Evolutionary conservation across 2,113 vertebrate genomes (phyloP), one percentile per base, ranked within the genome.

Genomic region (Menura novaehollandiae): DNA sequence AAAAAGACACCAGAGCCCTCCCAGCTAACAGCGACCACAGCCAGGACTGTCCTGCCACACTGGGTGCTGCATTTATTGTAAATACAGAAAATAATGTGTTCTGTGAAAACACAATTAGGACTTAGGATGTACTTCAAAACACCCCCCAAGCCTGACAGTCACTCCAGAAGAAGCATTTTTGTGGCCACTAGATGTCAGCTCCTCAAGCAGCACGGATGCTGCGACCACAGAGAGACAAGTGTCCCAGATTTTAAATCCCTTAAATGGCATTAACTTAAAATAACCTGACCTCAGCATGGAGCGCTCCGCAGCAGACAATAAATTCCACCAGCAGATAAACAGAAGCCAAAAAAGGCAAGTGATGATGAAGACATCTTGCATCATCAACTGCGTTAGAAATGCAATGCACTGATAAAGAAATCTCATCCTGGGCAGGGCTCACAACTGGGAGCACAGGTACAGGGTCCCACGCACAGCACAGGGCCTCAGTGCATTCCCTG

Each of bases 191-290:
- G 98, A 91, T 98, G 98, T 97, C 98, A 96, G 66, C 93, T 96
- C 94, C 85, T 92, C 94, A 93, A 96, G 74, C 32, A 93, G 91
- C 80, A 55, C 19, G 1, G 52, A 69, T 16, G 78, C 62, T 67
- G 44, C 53, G 60, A 73, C 94, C 16, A 55, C 74, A 85, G 91
- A 92, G 51, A 93, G 91, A 94, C 94, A 89, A 98, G 94, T 91
- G 97, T 97, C 97, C 97, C 96, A 98, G 97, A 97, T 97, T 89
- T 93, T 41, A 98, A 97, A 98, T 96, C 98, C 98, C 98, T 97
- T 98, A 98, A 97, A 98, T 98, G 98, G 98, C 96, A 97, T 98
- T 98, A 97, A 97, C 96, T 98, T 93, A 97, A 98, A 98, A 98
- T 97, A 97, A 96, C 95, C 95, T 96, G 97, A 97, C 96, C 97